A percentile compares a stretch with the other conserved stretches of the same genome.
Conservation (phyloP, 2,888 invertebrate species). For the Aleiodes alternator region DNA sequence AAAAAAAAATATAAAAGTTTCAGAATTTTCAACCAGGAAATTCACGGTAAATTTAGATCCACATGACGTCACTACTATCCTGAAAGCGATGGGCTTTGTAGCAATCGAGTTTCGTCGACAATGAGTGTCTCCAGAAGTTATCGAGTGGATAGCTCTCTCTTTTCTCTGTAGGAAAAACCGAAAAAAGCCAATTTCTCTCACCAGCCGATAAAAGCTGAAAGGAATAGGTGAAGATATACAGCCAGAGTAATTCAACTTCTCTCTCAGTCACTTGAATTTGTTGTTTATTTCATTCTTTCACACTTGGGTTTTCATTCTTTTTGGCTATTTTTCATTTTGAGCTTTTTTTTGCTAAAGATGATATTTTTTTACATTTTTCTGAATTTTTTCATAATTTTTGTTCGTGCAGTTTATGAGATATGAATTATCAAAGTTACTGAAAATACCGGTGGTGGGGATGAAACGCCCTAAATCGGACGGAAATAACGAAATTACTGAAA, state of each 20-base stretch:
- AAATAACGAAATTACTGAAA: too few species aligned
- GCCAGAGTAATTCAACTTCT: neutral
- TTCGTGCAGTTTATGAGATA: too few species aligned
- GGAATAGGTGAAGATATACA: neutral
- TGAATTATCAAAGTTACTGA: too few species aligned
- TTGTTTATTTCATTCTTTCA: too few species aligned
- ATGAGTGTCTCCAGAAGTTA: slow-evolving; percentile 33
- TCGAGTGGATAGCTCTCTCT: slow-evolving; percentile 1
- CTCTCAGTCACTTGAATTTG: neutral
- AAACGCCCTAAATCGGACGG: too few species aligned
- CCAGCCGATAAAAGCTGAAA: neutral
- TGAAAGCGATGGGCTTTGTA: neutral
- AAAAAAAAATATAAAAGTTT: neutral
- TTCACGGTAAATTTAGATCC: neutral
- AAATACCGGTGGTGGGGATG: too few species aligned
- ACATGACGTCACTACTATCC: neutral
- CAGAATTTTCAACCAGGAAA: neutral
- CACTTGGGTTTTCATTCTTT: too few species aligned
- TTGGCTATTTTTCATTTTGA: too few species aligned
- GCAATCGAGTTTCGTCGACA: slow-evolving; percentile 29
- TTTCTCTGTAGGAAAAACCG: slow-evolving; percentile 2
- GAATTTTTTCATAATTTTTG: too few species aligned
- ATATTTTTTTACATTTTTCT: too few species aligned
- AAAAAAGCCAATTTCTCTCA: slow-evolving; percentile 5
- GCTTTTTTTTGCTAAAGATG: too few species aligned